Percentiles rank a stretch among this genome's conserved stretches.
These are phyloP conservation scores for Capitulum mitella DNA, from an alignment of 2,888 invertebrate genomes.

Conservation along the genomic window DNA sequence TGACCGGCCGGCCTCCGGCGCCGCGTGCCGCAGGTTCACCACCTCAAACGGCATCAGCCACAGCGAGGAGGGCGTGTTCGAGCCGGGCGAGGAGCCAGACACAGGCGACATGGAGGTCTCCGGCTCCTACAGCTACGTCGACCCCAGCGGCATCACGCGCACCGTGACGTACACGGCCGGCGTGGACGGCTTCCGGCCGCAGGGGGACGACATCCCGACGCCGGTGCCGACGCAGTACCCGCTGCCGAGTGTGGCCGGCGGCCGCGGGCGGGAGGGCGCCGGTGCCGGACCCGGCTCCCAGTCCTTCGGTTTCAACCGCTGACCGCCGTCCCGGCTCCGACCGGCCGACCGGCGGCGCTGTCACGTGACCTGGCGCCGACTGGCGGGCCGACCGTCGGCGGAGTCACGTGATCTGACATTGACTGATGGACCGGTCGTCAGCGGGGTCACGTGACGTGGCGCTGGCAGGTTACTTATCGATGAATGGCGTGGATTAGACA, in stretches of 20 bases:
- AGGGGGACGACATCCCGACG: constrained; percentile 6
- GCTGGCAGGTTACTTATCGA: too few relatives aligned
- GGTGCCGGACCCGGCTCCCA: background rate
- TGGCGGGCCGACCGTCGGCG: too few relatives aligned
- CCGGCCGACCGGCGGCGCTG: too few relatives aligned
- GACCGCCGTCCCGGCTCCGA: background rate
- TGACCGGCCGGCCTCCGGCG: too few relatives aligned
- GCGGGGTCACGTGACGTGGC: too few relatives aligned
- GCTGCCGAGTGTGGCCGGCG: background rate
- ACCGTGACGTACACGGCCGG: constrained; percentile 19
- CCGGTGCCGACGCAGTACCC: constrained; percentile 6
- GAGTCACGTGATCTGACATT: too few relatives aligned
- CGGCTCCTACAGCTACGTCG: constrained; percentile 24
- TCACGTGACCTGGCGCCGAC: too few relatives aligned
- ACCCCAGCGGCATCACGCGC: background rate
- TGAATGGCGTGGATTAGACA: too few relatives aligned
- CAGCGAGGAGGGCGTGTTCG: background rate
- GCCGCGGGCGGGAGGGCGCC: background rate
- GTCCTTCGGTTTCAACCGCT: background rate
- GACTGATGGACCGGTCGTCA: too few relatives aligned
- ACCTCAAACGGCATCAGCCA: constrained; percentile 22
- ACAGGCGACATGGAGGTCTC: background rate
- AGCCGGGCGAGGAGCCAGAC: background rate
- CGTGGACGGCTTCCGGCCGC: constrained; percentile 12
- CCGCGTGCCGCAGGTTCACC: background rate